Conservation (phyloP, 2,113 vertebrate species). For the Halcyon senegalensis region DNA sequence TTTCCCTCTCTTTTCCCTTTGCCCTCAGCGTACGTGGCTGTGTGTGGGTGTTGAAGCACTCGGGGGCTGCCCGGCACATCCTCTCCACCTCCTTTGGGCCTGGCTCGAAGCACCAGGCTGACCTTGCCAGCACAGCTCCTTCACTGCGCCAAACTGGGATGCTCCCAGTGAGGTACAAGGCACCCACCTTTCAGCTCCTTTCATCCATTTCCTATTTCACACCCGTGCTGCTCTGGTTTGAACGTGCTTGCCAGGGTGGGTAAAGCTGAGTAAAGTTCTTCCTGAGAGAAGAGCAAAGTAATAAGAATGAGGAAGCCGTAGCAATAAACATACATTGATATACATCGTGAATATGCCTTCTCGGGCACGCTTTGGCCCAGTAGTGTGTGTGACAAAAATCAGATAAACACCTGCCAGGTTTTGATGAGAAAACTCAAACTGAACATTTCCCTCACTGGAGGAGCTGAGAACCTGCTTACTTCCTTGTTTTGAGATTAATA, state of each 20-base stretch:
- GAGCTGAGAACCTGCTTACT: not conserved
- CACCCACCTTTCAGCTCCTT: not conserved
- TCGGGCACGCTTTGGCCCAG: not conserved
- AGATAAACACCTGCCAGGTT: not conserved
- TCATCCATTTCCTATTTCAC: not conserved
- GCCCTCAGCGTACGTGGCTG: accelerated
- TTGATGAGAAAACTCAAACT: not conserved
- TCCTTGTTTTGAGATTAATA: not conserved
- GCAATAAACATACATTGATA: not conserved
- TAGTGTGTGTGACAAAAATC: not conserved
- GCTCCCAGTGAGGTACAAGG: not conserved
- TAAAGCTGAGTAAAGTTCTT: not conserved
- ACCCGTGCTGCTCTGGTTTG: not conserved
- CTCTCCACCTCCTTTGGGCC: not conserved
- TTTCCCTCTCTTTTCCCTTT: not conserved
- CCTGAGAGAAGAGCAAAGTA: not conserved
- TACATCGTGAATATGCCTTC: not conserved
- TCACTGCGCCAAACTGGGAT: not conserved
- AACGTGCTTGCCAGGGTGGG: not conserved
- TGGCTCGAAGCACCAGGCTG: not conserved
- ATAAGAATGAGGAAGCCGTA: not conserved
- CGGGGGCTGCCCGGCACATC: not conserved
- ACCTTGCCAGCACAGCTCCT: not conserved
- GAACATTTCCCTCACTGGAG: not conserved
- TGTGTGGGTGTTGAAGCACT: not conserved